phyloP scores from a whole-genome alignment of 2,888 invertebrate genomes.

The Merodon equestris region DNA sequence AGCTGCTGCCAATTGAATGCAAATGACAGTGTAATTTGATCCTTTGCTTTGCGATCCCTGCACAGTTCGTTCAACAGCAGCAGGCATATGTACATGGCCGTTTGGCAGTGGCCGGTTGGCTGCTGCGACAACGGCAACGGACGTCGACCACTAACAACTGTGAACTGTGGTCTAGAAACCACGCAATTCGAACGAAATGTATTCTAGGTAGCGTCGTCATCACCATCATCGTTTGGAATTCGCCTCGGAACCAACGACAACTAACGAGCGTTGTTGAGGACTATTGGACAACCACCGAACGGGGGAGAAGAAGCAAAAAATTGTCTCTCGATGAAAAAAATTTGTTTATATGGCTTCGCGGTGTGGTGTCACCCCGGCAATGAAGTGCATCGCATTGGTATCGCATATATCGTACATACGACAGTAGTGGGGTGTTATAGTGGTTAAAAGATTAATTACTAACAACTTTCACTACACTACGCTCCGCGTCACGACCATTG shows the following conservation, averaged over 20 bases:
- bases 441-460: constrained; percentile 68
- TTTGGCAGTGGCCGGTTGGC: background rate
- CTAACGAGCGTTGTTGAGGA: too few relatives aligned
- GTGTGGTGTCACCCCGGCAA: constrained; percentile 58
- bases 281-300: too few relatives aligned
- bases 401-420: too few relatives aligned
- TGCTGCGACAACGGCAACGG: constrained; percentile 14
- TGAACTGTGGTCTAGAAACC: constrained; percentile 58
- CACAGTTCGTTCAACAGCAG: constrained; percentile 25
- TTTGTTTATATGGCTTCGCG: constrained; percentile 58
- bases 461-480: constrained; percentile 55
- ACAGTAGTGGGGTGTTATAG: constrained; percentile 60
- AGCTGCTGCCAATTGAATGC: constrained; percentile 61
- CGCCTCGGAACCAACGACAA: constrained; percentile 39
- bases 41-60: constrained; percentile 43
- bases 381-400: constrained; percentile 52
- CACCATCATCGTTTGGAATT: constrained; percentile 36
- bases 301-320: constrained; percentile 10
- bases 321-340: constrained; percentile 23
- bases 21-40: constrained; percentile 64
- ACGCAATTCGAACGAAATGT: constrained; percentile 59
- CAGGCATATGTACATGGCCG: too few relatives aligned
- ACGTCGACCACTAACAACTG: constrained; percentile 38
- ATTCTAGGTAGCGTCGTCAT: constrained; percentile 39
- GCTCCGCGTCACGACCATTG: background rate